Base-by-base conservation (phyloP, 2,113 vertebrate genomes). In the Paralichthys olivaceus region DNA sequence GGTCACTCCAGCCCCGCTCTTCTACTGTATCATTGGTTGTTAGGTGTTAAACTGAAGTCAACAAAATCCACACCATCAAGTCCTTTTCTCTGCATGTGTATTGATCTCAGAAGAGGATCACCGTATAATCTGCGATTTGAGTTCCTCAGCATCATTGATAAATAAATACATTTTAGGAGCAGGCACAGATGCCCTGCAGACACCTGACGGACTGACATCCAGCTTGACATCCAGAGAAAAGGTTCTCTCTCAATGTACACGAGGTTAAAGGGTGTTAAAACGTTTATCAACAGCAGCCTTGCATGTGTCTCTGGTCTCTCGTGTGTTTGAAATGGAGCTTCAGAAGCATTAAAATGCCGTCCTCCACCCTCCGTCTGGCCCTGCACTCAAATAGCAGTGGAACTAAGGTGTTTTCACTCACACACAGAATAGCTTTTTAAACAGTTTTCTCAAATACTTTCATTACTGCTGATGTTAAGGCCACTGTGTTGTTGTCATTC, bases 401-500 rank as follows among this genome's bases (percentile, higher is more conserved):
- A 26, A 45, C 45, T 28, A 6, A 65, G 40, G 59, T 74, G 61
- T 61, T 80, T 75, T 67, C 67, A 72, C 11, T 45, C 55, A 26
- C 7, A 49, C 71, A 40, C 60, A 66, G 54, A 72, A 77, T 54
- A 19, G 76, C 61, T 81, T 84, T 83, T 79, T 68, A 70, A 63
- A 72, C 77, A 54, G 54, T 86, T 80, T 72, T 72, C 71, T 59
- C 81, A 77, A 79, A 77, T 43, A 49, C 72, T 73, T 86, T 85
- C 60, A 79, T 75, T 86, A 74, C 79, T n/a, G 25, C 22, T 14
- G 63, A 81, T 70, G 69, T 34, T 43, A 63, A 69, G 77, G 72
- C 56, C 32, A 56, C 60, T 49, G 61, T 56, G 67, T 53, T 53
- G 73, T 45, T 60, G 68, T 68, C 69, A 59, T 81, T 81, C 66